These are phyloP conservation scores for Octonoba sinensis DNA, from an alignment of 2,888 invertebrate species.

Conservation along the genomic window DNA sequence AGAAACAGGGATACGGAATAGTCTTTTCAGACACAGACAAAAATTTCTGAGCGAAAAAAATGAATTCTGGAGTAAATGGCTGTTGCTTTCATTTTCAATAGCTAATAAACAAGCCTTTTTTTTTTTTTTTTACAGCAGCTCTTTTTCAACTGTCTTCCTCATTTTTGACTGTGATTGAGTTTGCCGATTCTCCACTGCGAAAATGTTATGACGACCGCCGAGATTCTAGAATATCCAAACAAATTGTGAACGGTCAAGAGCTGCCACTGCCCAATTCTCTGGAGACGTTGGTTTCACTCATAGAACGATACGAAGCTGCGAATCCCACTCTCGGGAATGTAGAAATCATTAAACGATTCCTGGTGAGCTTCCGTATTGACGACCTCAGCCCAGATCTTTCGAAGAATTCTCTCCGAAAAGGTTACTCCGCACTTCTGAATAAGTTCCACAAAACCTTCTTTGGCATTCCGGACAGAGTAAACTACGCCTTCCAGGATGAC, in stretches of 20 bases:
- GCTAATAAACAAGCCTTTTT: too few relatives aligned
- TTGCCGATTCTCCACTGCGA: too few relatives aligned
- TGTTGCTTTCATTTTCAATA: too few relatives aligned
- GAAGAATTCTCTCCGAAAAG: background rate
- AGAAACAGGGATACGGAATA: too few relatives aligned
- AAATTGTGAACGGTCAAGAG: constrained; percentile 50
- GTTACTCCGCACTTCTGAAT: background rate
- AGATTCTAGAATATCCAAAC: background rate
- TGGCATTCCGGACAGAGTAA: background rate
- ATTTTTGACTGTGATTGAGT: too few relatives aligned
- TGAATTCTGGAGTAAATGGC: too few relatives aligned
- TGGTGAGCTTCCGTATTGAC: constrained; percentile 34
- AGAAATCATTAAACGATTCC: constrained; percentile 18
- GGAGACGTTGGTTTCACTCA: constrained; percentile 60
- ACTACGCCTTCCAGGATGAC: constrained; percentile 33
- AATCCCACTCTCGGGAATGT: background rate
- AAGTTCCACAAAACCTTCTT: constrained; percentile 17
- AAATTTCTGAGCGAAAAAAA: too few relatives aligned
- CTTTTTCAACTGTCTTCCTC: too few relatives aligned
- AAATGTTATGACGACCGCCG: too few relatives aligned
- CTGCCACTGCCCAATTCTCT: constrained; percentile 59
- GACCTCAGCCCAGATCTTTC: background rate
- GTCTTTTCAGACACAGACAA: too few relatives aligned
- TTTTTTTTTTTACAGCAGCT: too few relatives aligned
- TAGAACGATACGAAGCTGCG: constrained; percentile 60